Evolutionary conservation across 2,888 invertebrate genomes (phyloP).

Genomic region (Mimumesa dahlbomi): DNA sequence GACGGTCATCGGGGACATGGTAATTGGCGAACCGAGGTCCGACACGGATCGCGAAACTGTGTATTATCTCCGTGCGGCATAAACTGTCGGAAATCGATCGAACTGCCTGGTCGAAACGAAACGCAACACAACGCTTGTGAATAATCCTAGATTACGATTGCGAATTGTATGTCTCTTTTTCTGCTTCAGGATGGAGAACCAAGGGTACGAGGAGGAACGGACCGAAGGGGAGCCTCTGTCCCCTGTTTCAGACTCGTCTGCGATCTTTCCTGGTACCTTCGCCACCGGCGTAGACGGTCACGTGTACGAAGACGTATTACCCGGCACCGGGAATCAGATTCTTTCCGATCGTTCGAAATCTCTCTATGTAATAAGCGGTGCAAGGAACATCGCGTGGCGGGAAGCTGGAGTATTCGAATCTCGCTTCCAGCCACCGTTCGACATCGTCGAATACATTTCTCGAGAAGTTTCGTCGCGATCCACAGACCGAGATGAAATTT

Average conservation of each 20-base stretch:
- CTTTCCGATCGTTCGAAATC: not conserved
- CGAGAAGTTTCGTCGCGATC: not conserved
- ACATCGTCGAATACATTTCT: not conserved
- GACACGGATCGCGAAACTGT: slow-evolving; percentile 26
- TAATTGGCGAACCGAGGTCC: slow-evolving; percentile 43
- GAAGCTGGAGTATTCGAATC: no score
- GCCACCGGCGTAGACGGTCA: slow-evolving; percentile 58
- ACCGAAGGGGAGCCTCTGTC: slow-evolving; percentile 24
- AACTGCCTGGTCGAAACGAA: slow-evolving; percentile 1
- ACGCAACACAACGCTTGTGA: not conserved
- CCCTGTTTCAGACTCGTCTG: not conserved
- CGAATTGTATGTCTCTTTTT: not conserved
- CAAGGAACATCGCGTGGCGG: no score
- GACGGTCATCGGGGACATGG: slow-evolving; percentile 46
- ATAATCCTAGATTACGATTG: not conserved
- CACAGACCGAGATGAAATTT: not conserved
- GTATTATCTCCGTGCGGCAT: slow-evolving; percentile 31
- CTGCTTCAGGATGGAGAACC: slow-evolving; percentile 76
- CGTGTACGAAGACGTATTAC: slow-evolving; percentile 75
- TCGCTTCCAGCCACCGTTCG: no score
- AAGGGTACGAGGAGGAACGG: slow-evolving; percentile 75
- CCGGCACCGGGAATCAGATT: not conserved
- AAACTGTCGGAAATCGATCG: slow-evolving; percentile 26
- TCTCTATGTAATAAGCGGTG: no score
- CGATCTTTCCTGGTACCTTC: not conserved